Evolutionary conservation across 2,113 vertebrate species (phyloP).

Genomic region (Ochotona princeps): DNA sequence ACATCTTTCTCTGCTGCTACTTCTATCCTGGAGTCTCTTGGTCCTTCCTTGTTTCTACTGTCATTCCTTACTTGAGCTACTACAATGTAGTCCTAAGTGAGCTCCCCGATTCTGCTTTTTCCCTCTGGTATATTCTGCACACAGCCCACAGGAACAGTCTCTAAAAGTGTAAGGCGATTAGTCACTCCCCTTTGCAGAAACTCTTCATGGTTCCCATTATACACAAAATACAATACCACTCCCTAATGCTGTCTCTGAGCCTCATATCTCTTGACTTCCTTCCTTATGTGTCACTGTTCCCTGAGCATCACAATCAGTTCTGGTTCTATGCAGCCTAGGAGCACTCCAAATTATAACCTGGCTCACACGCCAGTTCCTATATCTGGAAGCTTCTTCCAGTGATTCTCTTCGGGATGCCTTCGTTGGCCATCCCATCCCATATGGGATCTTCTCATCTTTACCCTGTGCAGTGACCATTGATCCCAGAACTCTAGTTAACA

Average conservation of each 20-base stretch:
- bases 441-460: no score
- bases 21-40: no score
- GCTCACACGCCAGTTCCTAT: no score
- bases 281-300: no score
- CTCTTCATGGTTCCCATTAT: no score
- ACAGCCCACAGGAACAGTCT: neutral
- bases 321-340: no score
- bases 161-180: neutral
- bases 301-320: neutral
- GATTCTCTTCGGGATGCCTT: neutral
- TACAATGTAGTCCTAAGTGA: neutral
- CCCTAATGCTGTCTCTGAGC: neutral
- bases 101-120: neutral
- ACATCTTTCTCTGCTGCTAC: accelerated
- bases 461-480: neutral
- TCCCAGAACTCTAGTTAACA: neutral
- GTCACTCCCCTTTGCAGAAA: neutral
- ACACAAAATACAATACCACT: no score
- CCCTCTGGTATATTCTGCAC: neutral
- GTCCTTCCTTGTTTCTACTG: neutral
- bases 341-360: neutral
- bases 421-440: accelerated
- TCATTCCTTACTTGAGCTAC: neutral
- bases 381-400: neutral
- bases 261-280: no score